These are phyloP conservation scores for Onchidella celtica DNA, from an alignment of 2,888 invertebrate genomes.

Conservation along the genomic window DNA sequence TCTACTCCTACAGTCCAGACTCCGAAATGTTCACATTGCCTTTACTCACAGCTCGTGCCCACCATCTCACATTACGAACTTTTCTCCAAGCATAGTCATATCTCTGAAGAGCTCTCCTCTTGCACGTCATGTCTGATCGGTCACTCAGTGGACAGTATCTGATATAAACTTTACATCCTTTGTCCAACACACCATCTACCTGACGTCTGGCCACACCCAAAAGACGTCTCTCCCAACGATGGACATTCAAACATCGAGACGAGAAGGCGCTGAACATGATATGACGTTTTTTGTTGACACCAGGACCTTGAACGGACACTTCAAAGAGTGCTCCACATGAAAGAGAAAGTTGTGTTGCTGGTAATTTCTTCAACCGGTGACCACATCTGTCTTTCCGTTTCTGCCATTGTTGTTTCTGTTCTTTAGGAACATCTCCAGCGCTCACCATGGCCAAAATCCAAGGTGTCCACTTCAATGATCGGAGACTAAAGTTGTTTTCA, in stretches of 20 bases:
- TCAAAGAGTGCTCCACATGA: not conserved
- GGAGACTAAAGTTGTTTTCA: constrained; percentile 59
- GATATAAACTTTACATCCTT: constrained; percentile 9
- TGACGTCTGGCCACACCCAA: constrained; percentile 7
- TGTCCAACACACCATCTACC: not conserved
- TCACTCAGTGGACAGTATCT: not conserved
- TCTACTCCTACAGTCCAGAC: not conserved
- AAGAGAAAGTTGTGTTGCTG: not conserved
- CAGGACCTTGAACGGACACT: constrained; percentile 28
- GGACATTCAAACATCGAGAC: not conserved
- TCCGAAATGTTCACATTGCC: not conserved
- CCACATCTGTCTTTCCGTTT: constrained; percentile 9
- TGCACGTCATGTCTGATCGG: not conserved
- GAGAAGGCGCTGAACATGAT: constrained; percentile 29
- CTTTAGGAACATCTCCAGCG: not conserved
- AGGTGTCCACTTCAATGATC: constrained; percentile 59
- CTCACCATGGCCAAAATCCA: constrained; percentile 60
- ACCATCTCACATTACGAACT: not conserved
- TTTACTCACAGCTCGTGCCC: constrained; percentile 5
- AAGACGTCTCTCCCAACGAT: constrained; percentile 14
- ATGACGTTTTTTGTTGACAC: not conserved
- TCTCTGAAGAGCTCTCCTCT: constrained; percentile 7
- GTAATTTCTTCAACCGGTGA: constrained; percentile 9
- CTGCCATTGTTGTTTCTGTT: not conserved
- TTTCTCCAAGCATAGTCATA: constrained; percentile 45